A percentile compares a stretch with the other conserved stretches of the same genome.
Evolutionary conservation across 1,140 invertebrate genomes (phyloP).

Genomic region (Goniozus legneri): DNA sequence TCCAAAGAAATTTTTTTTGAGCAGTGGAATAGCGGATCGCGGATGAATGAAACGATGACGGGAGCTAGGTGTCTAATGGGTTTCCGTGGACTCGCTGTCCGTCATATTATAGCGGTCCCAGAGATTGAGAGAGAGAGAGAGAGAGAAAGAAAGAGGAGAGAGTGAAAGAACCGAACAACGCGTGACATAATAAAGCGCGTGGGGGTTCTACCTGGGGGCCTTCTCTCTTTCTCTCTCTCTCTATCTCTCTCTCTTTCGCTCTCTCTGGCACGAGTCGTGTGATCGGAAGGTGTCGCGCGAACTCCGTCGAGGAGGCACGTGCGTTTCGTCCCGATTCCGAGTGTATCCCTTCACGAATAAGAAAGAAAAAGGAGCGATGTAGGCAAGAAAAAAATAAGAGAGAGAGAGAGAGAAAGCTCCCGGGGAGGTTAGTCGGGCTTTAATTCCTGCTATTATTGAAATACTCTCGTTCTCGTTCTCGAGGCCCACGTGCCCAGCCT

Average conservation of each 20-base stretch:
- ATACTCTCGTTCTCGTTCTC: too few species aligned
- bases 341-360: too few species aligned
- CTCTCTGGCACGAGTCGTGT: too few species aligned
- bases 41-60: neutral
- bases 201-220: too few species aligned
- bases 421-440: slow-evolving; percentile 19
- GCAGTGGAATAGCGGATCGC: too few species aligned
- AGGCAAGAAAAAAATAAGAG: too few species aligned
- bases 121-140: neutral
- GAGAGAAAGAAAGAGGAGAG: slow-evolving; percentile 1
- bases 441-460: slow-evolving; percentile 43
- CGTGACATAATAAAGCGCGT: slow-evolving; percentile 21
- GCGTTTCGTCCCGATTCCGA: slow-evolving; percentile 26
- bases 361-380: slow-evolving; percentile 29
- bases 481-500: slow-evolving; percentile 34
- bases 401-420: slow-evolving; percentile 10
- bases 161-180: neutral
- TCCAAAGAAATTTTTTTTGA: too few species aligned
- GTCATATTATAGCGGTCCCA: slow-evolving; percentile 11
- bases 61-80: slow-evolving; percentile 17
- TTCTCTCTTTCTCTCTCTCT: too few species aligned
- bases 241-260: too few species aligned
- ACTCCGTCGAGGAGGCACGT: too few species aligned
- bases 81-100: slow-evolving; percentile 24
- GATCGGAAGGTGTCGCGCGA: slow-evolving; percentile 38